Evolutionary conservation across 37 sponge, comb jelly and placozoan genomes (phyloP).

Genomic region (Oopsacas minuta): DNA sequence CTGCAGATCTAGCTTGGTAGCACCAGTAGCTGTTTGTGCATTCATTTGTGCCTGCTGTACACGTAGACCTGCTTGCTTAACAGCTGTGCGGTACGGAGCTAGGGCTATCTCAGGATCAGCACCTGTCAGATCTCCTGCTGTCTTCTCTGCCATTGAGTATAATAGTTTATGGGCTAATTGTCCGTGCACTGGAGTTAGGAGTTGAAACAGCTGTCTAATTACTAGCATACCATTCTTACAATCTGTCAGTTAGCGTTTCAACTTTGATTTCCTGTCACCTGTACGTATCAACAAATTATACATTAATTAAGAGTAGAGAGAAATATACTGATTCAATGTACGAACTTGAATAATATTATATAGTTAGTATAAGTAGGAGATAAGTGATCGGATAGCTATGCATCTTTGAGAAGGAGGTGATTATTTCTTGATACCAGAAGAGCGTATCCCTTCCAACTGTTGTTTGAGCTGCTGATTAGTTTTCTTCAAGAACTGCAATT

Average conservation of each 20-base stretch:
- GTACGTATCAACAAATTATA: no score
- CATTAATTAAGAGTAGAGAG: no score
- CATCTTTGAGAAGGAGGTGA: not conserved
- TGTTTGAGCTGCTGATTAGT: slow-evolving; percentile 87
- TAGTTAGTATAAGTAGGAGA: not conserved
- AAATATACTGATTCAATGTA: no score
- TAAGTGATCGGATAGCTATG: not conserved
- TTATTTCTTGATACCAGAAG: not conserved
- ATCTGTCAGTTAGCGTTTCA: not conserved
- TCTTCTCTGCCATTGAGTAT: not conserved
- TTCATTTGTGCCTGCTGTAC: not conserved
- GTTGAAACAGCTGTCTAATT: not conserved
- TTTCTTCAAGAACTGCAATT: slow-evolving; percentile 78
- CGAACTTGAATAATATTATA: no score
- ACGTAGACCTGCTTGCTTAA: not conserved
- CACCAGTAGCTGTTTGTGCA: not conserved
- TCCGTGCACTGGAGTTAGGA: not conserved
- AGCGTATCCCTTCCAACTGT: not conserved
- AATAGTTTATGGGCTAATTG: not conserved
- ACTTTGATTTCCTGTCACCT: no score
- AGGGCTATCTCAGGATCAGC: slow-evolving; percentile 3
- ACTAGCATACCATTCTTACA: not conserved
- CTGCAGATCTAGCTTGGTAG: not conserved
- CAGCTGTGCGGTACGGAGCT: not conserved
- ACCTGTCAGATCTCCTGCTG: not conserved